phyloP scores from a whole-genome alignment of 2,797 vertebrate species.

The Etheostoma nigrum region DNA sequence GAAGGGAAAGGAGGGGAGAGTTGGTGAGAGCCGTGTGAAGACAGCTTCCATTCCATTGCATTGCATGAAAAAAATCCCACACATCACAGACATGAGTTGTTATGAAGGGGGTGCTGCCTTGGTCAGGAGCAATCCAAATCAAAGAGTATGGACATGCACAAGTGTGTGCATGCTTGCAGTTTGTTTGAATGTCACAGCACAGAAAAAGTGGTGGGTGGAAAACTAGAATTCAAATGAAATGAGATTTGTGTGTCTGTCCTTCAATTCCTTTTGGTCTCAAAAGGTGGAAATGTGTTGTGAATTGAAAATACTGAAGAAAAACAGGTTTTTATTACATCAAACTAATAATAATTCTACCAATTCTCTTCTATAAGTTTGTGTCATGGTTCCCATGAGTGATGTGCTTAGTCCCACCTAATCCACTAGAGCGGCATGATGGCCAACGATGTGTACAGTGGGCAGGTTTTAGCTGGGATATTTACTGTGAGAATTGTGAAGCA shows the following conservation, averaged over 20 bases:
- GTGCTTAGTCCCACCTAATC: not conserved
- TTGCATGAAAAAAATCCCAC: not conserved
- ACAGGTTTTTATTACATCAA: not conserved
- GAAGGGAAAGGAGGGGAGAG: not conserved
- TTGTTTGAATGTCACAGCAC: conserved; percentile 2
- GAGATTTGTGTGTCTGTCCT: not conserved
- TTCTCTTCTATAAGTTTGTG: not conserved
- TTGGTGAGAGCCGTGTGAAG: not conserved
- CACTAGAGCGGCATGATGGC: not conserved
- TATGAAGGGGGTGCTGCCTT: not conserved
- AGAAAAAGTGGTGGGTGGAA: not conserved
- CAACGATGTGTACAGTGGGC: not conserved
- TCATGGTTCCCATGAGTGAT: not conserved
- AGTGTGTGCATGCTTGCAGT: not conserved
- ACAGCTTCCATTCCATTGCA: not conserved
- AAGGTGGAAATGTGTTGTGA: not conserved
- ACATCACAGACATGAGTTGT: not conserved
- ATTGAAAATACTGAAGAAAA: not conserved
- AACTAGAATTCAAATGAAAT: conserved; percentile 11
- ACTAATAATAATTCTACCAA: not conserved
- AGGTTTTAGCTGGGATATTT: not conserved
- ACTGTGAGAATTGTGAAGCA: not conserved
- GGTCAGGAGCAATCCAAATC: not conserved
- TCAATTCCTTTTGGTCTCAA: not conserved
- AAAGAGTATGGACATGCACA: not conserved